These are phyloP conservation scores for Nylanderia fulva DNA, from an alignment of 1,140 invertebrate genomes.

Conservation along the genomic window DNA sequence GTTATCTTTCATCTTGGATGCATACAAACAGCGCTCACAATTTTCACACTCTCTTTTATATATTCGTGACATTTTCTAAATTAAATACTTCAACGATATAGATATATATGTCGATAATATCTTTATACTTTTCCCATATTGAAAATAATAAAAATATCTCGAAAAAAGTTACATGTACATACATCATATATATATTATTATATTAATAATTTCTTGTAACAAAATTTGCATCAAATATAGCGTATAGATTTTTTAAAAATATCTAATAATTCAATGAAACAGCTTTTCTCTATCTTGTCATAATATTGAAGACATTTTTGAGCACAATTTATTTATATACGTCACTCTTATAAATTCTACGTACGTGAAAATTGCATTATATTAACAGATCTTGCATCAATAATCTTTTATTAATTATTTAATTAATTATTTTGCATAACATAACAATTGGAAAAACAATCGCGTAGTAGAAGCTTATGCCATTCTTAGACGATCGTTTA, in stretches of 20 bases:
- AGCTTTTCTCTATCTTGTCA: no score
- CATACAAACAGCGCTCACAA: neutral
- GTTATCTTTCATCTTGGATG: neutral
- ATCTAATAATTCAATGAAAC: no score
- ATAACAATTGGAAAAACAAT: slow-evolving; percentile 36
- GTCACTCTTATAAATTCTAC: no score
- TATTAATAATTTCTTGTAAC: neutral
- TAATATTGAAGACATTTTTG: no score
- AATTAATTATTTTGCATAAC: neutral
- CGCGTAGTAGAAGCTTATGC: slow-evolving; percentile 3
- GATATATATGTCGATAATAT: neutral
- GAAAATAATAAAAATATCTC: neutral
- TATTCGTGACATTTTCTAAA: neutral
- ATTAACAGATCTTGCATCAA: neutral
- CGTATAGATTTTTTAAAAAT: no score
- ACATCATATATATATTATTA: neutral
- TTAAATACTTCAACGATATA: neutral
- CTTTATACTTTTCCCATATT: neutral
- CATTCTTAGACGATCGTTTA: slow-evolving; percentile 78
- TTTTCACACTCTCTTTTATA: neutral
- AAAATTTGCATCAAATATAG: no score
- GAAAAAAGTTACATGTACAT: neutral
- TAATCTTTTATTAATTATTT: neutral
- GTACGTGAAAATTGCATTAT: neutral
- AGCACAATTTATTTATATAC: no score